Conservation (phyloP, 2,888 invertebrate genomes). For the Electrophaes corylata region DNA sequence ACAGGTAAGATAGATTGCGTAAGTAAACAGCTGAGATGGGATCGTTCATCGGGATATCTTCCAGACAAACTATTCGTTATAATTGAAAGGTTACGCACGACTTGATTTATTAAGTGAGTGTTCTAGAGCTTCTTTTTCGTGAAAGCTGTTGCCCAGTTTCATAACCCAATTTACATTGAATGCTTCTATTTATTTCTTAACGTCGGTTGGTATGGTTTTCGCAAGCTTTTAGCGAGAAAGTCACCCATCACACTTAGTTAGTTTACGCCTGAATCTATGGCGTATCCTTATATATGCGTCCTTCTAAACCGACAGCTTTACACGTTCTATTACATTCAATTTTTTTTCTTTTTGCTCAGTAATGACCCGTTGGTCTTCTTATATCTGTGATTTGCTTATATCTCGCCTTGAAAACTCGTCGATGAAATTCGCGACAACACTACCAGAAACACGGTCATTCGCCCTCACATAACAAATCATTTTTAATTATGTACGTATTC, state of each 20-base stretch:
- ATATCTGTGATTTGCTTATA: not conserved
- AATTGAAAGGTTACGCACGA: slow-evolving; percentile 9
- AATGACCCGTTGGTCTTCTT: too few relatives aligned
- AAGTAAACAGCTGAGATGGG: slow-evolving; percentile 30
- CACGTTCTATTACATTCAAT: too few relatives aligned
- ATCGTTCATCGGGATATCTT: slow-evolving; percentile 38
- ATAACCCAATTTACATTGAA: too few relatives aligned
- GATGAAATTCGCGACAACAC: slow-evolving; percentile 52
- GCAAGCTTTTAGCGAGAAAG: too few relatives aligned
- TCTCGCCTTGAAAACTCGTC: slow-evolving; percentile 17
- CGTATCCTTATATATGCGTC: too few relatives aligned
- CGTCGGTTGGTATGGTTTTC: too few relatives aligned
- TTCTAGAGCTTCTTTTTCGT: slow-evolving; percentile 1
- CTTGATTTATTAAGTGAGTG: slow-evolving; percentile 6
- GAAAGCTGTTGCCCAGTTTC: not conserved
- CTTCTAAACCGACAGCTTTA: too few relatives aligned
- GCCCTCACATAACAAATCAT: slow-evolving; percentile 77
- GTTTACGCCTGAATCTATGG: too few relatives aligned
- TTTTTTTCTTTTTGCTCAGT: too few relatives aligned
- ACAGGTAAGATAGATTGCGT: slow-evolving; percentile 32
- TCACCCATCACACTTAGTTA: too few relatives aligned
- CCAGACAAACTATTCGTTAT: slow-evolving; percentile 34
- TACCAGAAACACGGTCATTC: slow-evolving; percentile 75
- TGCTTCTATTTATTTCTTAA: too few relatives aligned
- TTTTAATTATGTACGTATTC: slow-evolving; percentile 80